These are phyloP conservation scores for Xenopus tropicalis DNA, from an alignment of 2,113 vertebrate species.

Conservation along the genomic window DNA sequence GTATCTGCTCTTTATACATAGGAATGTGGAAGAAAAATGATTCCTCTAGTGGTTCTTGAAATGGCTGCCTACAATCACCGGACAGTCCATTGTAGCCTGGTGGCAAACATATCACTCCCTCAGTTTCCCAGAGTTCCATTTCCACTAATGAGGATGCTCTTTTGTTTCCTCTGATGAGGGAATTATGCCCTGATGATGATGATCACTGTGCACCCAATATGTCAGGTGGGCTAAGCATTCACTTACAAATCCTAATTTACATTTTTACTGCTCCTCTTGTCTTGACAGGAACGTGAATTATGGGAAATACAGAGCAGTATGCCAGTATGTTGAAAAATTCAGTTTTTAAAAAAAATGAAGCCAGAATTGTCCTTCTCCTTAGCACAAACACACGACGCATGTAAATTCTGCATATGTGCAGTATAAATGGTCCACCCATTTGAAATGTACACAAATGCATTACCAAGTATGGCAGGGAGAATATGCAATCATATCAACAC, in stretches of 20 bases:
- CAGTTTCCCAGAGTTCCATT: not conserved
- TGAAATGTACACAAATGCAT: not conserved
- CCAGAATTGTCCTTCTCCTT: not conserved
- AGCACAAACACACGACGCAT: not conserved
- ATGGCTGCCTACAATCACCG: too few relatives aligned
- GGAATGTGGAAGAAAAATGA: too few relatives aligned
- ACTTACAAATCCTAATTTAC: not conserved
- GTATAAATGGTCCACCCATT: not conserved
- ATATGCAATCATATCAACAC: constrained; percentile 15
- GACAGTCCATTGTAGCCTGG: too few relatives aligned
- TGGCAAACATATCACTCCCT: too few relatives aligned
- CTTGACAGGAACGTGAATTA: too few relatives aligned
- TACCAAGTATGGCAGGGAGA: not conserved
- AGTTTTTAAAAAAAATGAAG: too few relatives aligned
- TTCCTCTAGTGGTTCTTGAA: too few relatives aligned
- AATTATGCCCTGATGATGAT: not conserved
- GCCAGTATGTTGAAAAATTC: too few relatives aligned
- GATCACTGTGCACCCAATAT: not conserved
- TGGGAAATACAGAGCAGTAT: too few relatives aligned
- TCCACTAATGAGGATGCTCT: not conserved
- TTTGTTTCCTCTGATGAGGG: not conserved
- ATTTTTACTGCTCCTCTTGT: too few relatives aligned
- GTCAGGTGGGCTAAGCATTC: not conserved
- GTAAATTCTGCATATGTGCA: constrained; percentile 8
- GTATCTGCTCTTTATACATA: too few relatives aligned